Evolutionary conservation across 2,797 vertebrate genomes (phyloP).

Genomic region (Amphiprion clarkii): DNA sequence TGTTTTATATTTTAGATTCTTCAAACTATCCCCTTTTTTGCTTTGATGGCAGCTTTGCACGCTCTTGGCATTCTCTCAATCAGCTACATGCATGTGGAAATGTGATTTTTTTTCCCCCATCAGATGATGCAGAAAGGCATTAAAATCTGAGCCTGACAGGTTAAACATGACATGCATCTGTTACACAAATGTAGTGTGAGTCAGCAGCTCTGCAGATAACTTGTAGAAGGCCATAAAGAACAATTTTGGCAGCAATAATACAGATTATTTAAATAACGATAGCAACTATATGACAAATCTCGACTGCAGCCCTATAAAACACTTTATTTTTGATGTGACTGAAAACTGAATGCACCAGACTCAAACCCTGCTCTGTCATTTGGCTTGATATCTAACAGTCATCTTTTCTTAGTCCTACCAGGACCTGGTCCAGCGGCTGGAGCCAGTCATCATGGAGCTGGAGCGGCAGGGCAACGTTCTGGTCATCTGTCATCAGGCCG

Average conservation of each 20-base stretch:
- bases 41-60: too few species aligned
- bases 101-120: background rate
- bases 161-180: background rate
- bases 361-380: background rate
- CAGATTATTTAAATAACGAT: too few species aligned
- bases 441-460: constrained; percentile 98
- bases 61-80: too few species aligned
- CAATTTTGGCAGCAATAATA: too few species aligned
- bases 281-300: background rate
- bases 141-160: background rate
- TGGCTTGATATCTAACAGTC: background rate
- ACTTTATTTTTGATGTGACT: too few species aligned
- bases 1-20: too few species aligned
- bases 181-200: background rate
- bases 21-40: too few species aligned
- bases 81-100: too few species aligned
- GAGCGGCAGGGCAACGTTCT: constrained; percentile 95
- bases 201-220: background rate
- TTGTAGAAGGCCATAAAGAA: background rate
- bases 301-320: background rate
- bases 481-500: constrained; percentile 96
- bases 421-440: constrained; percentile 95
- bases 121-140: too few species aligned
- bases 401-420: constrained; percentile 91
- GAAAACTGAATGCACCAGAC: background rate